Conservation (phyloP, 2,888 invertebrate genomes). For the Cartodere bifasciata region DNA sequence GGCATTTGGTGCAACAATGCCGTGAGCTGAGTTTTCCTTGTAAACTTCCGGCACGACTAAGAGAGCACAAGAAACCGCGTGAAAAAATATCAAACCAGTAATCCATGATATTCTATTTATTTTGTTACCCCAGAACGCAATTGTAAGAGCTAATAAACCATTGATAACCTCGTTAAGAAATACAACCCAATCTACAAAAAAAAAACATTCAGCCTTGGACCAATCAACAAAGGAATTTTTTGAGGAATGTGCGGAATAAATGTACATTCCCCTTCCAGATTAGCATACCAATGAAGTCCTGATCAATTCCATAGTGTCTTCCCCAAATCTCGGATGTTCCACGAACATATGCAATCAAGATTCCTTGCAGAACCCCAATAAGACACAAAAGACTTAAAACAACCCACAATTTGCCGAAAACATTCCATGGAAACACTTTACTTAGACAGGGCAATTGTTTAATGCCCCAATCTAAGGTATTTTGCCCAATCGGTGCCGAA, state of each 20-base stretch:
- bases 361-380: conserved; percentile 35
- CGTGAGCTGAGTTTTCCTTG: conserved; percentile 20
- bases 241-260: too few species aligned
- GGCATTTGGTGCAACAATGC: conserved; percentile 1
- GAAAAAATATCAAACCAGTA: conserved; percentile 41
- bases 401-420: conserved; percentile 36
- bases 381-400: conserved; percentile 35
- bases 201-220: too few species aligned
- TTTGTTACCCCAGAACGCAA: conserved; percentile 46
- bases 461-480: conserved; percentile 38
- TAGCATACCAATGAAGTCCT: conserved; percentile 35
- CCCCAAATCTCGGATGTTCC: conserved; percentile 39
- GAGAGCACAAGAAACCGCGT: conserved; percentile 37
- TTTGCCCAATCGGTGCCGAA: conserved; percentile 24
- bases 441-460: conserved; percentile 32
- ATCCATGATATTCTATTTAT: conserved; percentile 47
- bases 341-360: conserved; percentile 37
- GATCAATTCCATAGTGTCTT: conserved; percentile 34
- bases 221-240: too few species aligned
- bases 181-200: conserved; percentile 44
- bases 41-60: conserved; percentile 44
- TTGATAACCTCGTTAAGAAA: conserved; percentile 42
- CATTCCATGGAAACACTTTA: conserved; percentile 31
- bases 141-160: conserved; percentile 38
- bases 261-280: too few species aligned